Percentiles rank a stretch among this genome's conserved stretches.
These are phyloP conservation scores for Phenganax stokvisi DNA, from an alignment of 92 coral and sea anemone genomes.

Conservation along the genomic window DNA sequence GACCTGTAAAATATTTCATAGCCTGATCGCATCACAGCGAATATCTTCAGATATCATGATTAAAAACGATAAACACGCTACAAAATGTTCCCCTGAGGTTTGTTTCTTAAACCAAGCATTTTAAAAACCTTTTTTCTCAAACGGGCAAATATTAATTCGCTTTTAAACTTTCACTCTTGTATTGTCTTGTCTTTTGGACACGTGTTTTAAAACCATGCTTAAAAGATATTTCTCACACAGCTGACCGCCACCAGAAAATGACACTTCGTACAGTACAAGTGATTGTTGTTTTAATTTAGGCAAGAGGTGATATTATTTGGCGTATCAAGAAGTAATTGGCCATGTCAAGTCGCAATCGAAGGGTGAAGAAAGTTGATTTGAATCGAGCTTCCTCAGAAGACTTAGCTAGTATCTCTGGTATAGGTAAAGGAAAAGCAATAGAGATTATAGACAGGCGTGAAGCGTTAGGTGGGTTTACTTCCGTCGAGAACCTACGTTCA, in stretches of 20 bases:
- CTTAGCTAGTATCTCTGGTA: conserved; percentile 69
- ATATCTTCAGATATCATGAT: neutral
- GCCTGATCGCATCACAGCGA: neutral
- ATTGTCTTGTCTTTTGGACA: neutral
- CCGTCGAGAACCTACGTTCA: conserved; percentile 66
- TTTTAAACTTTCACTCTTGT: neutral
- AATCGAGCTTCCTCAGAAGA: conserved; percentile 84
- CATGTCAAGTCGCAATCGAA: conserved; percentile 15
- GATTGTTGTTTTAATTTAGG: conserved; percentile 1
- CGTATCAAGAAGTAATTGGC: conserved; percentile 3
- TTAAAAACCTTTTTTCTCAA: neutral
- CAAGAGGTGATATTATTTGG: neutral
- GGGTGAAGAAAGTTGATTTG: conserved; percentile 74
- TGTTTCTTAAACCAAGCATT: neutral
- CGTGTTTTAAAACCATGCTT: conserved; percentile 20
- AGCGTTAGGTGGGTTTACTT: conserved; percentile 80
- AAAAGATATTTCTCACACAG: neutral
- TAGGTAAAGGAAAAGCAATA: conserved; percentile 82
- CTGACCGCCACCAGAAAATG: neutral
- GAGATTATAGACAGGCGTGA: conserved; percentile 76
- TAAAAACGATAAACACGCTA: neutral
- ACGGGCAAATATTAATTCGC: neutral
- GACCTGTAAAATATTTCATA: conserved; percentile 8
- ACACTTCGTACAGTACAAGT: neutral
- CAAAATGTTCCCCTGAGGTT: neutral